These are phyloP conservation scores for Limonius californicus DNA, from an alignment of 1,140 invertebrate species.

Conservation along the genomic window DNA sequence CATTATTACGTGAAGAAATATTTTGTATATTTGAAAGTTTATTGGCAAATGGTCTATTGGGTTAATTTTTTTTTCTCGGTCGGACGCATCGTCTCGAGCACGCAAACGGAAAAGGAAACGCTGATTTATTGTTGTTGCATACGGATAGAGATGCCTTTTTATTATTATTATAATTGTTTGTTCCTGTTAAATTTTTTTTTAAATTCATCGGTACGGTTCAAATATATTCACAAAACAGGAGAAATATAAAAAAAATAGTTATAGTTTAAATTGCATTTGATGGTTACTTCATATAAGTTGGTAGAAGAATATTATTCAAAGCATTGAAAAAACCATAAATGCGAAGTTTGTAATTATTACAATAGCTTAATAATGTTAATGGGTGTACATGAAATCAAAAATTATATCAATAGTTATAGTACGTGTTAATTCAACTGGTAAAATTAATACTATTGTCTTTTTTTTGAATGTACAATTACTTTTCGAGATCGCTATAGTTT, in stretches of 20 bases:
- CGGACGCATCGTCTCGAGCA: conserved; percentile 18
- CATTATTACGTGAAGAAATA: conserved; percentile 26
- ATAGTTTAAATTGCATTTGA: conserved; percentile 37
- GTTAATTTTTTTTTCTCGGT: conserved; percentile 6
- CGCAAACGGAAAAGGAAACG: too few species aligned
- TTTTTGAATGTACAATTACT: conserved; percentile 32
- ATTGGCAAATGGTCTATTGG: not conserved
- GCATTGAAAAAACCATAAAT: conserved; percentile 6
- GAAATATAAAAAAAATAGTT: conserved; percentile 33
- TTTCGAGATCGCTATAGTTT: conserved; percentile 38
- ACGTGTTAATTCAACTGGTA: conserved; percentile 35
- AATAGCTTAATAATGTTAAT: conserved; percentile 31
- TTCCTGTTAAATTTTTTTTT: too few species aligned
- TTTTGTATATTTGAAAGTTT: conserved; percentile 18
- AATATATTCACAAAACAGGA: conserved; percentile 19
- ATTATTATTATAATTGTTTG: not conserved
- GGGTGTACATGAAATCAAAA: conserved; percentile 38
- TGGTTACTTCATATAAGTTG: conserved; percentile 34
- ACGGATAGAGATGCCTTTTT: too few species aligned
- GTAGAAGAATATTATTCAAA: conserved; percentile 21
- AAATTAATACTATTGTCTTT: conserved; percentile 33
- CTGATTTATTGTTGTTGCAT: too few species aligned
- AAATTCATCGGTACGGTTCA: not conserved
- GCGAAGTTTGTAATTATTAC: conserved; percentile 18
- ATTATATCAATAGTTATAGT: conserved; percentile 35